Conservation (phyloP, 2,113 vertebrate genomes). For the Vidua macroura region DNA sequence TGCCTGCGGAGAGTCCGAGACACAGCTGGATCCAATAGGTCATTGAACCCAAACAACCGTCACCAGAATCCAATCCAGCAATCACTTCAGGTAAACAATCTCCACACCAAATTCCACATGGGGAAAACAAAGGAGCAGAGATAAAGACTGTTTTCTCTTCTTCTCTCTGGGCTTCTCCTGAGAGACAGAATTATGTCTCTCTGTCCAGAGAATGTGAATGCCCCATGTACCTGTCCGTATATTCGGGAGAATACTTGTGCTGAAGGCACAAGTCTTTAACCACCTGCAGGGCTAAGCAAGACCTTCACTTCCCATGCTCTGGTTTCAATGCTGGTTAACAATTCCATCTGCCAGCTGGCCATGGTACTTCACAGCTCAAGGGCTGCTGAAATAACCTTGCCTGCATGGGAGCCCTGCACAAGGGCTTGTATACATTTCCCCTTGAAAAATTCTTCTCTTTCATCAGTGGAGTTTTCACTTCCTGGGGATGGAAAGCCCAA, state of each 20-base stretch:
- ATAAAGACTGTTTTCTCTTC: no score
- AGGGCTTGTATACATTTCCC: background rate
- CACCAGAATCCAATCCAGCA: no score
- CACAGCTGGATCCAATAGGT: no score
- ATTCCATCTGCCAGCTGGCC: background rate
- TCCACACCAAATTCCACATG: no score
- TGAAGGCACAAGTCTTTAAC: background rate
- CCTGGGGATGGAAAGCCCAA: background rate
- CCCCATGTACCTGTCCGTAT: background rate
- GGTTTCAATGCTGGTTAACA: background rate
- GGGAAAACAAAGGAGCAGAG: no score
- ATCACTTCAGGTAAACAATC: no score
- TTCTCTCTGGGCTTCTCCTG: no score
- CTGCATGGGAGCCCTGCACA: background rate
- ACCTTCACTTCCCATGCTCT: background rate
- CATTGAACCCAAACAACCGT: no score
- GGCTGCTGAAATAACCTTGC: background rate
- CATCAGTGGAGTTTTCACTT: background rate
- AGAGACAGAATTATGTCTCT: no score
- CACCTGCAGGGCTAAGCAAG: background rate
- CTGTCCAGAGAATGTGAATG: no score
- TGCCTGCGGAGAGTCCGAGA: no score
- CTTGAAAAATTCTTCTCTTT: background rate
- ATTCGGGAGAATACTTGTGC: background rate
- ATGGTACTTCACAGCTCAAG: background rate